Base-by-base conservation (phyloP, 2,113 vertebrate genomes). In the Hippocampus guttulatus region DNA sequence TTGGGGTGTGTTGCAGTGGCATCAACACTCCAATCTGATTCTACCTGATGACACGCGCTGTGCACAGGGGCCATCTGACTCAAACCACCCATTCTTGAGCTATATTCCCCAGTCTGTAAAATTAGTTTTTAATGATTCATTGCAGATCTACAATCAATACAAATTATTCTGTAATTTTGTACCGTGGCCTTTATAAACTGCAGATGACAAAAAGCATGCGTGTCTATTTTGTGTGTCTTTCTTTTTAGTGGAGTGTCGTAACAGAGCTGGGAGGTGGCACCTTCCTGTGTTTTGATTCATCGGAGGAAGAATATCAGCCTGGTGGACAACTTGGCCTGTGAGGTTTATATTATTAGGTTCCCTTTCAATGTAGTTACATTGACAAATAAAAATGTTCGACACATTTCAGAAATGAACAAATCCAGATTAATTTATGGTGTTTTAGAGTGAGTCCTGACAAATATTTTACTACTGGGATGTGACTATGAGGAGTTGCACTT, bases 221-320 rank as follows among this genome's bases (percentile, higher is more conserved):
- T 23, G 23, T 55, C 52, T 55, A 55, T 51, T 51, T 20, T 51
- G n/a, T 58, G 10, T 33, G 57, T 8, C 0, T 4, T 41, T 0
- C 45, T 25, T 8, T 23, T 8, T 20, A 0, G 1, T 16, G 0
- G 40, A 11, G 33, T 9, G 5, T 10, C 18, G 21, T 12, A 5
- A 21, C 61, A 38, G 33, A 38, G 33, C 33, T 38, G 43, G 30
- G 25, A 62, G 14, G 8, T 33, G 43, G 33, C 55, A 15, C 1
- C 40, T 30, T 21, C 15, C 2, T 18, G 3, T 60, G 27, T 33
- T 67, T 67, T 95, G 82, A 94, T 33, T 77, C 93, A 85, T 83
- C 94, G 78, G 90, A 92, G 79, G 89, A 92, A 40, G 89, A 93
- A 52, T 94, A 92, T 80, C 92, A 92, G 71, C 91, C 94, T 66